These are phyloP conservation scores for Capitulum mitella DNA, from an alignment of 2,888 invertebrate species.

Conservation along the genomic window DNA sequence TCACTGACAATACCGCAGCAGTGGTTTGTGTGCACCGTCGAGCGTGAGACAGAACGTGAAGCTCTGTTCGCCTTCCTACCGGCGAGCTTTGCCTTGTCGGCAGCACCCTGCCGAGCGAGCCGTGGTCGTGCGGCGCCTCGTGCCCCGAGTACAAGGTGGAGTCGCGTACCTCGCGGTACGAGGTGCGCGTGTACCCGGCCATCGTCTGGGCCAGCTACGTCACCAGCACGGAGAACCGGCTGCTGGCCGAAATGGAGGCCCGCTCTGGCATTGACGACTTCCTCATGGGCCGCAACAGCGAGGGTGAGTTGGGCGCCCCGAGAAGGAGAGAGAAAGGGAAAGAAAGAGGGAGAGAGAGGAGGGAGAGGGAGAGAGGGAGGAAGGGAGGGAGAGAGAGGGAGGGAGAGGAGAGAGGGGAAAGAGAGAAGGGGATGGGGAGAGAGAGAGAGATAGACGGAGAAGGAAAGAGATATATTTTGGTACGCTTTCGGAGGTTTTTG, in stretches of 20 bases:
- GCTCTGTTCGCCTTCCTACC: too few species aligned
- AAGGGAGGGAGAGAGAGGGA: background rate
- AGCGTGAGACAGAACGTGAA: too few species aligned
- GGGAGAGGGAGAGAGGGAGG: background rate
- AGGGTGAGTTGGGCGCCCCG: slow-evolving; percentile 28
- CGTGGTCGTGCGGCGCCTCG: background rate
- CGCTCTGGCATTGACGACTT: slow-evolving; percentile 36
- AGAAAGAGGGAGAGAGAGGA: background rate
- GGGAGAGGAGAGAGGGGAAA: background rate
- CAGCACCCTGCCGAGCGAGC: background rate
- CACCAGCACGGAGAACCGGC: slow-evolving; percentile 36
- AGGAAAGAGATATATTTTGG: too few species aligned
- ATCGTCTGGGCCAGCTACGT: slow-evolving; percentile 36
- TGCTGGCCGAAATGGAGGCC: slow-evolving; percentile 37
- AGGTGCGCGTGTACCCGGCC: slow-evolving; percentile 36
- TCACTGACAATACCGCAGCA: too few species aligned
- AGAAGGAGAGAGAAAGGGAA: background rate
- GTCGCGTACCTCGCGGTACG: slow-evolving; percentile 29
- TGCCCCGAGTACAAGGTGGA: background rate
- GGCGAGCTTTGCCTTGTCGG: too few species aligned
- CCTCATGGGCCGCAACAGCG: slow-evolving; percentile 36
- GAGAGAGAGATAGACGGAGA: background rate
- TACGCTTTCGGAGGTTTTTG: too few species aligned
- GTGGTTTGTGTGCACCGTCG: too few species aligned
- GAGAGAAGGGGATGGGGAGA: background rate